phyloP scores from a whole-genome alignment of 92 coral and sea anemone species.

The Epizoanthus stellaris region DNA sequence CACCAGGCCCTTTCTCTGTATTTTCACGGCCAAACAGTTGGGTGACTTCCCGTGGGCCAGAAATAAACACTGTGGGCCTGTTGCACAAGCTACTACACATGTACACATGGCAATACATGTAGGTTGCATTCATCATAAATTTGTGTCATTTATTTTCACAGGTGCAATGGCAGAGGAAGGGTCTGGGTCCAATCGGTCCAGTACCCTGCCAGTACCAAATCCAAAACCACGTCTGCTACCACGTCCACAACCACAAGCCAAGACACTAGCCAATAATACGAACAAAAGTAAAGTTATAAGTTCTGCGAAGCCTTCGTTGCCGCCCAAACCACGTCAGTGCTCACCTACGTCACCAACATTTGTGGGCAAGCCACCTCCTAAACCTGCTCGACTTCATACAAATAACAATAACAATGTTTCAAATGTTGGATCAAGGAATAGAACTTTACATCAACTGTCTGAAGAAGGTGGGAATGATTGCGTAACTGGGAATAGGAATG shows the following conservation, averaged over 20 bases:
- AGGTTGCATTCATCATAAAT: too few relatives aligned
- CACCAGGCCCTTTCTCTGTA: too few relatives aligned
- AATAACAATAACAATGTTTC: constrained; percentile 15
- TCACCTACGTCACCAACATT: not conserved
- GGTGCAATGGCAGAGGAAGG: constrained; percentile 45
- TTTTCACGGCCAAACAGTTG: too few relatives aligned
- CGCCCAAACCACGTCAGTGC: constrained; percentile 27
- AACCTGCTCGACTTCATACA: constrained; percentile 14
- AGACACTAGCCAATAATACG: constrained; percentile 12
- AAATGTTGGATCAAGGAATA: constrained; percentile 5
- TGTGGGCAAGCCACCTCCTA: constrained; percentile 5
- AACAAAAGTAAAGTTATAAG: constrained; percentile 8
- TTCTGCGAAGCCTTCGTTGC: constrained; percentile 12
- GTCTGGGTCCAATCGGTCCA: constrained; percentile 47
- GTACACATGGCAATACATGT: too few relatives aligned
- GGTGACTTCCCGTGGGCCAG: too few relatives aligned
- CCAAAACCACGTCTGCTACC: constrained; percentile 80
- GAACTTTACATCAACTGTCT: constrained; percentile 27
- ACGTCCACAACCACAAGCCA: constrained; percentile 59
- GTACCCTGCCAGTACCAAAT: constrained; percentile 49
- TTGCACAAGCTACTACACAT: too few relatives aligned
- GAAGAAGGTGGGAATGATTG: constrained; percentile 8
- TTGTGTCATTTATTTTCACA: not conserved
- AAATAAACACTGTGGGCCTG: too few relatives aligned
- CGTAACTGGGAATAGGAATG: constrained; percentile 8